phyloP scores from a whole-genome alignment of 1,140 invertebrate species.

The Euwallacea fornicatus region DNA sequence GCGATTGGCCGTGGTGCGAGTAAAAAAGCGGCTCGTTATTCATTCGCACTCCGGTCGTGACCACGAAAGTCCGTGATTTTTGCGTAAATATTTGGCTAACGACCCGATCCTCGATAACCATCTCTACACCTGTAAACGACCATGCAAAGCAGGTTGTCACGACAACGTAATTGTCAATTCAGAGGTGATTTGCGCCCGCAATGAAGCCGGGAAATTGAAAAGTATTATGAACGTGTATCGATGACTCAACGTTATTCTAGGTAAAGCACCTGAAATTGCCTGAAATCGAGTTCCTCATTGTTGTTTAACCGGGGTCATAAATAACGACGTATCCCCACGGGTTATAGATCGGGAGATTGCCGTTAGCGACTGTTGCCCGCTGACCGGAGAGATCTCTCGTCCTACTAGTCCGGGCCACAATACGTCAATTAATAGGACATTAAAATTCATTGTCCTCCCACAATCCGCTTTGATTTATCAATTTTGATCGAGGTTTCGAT shows the following conservation, averaged over 20 bases:
- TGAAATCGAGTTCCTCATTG: constrained; percentile 10
- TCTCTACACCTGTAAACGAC: constrained; percentile 37
- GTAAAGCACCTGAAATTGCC: constrained; percentile 16
- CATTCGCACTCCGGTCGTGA: constrained; percentile 26
- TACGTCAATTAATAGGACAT: constrained; percentile 25
- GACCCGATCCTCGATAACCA: constrained; percentile 16
- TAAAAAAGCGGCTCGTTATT: too few species aligned
- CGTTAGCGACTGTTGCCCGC: not conserved
- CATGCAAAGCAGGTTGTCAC: constrained; percentile 40
- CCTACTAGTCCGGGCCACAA: not conserved
- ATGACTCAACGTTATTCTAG: constrained; percentile 21
- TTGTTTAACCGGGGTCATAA: not conserved
- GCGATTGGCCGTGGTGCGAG: too few species aligned
- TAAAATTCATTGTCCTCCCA: constrained; percentile 28
- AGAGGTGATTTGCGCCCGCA: constrained; percentile 25
- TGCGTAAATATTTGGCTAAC: constrained; percentile 40
- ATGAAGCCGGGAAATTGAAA: not conserved
- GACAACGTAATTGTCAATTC: constrained; percentile 42
- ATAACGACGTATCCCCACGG: constrained; percentile 1
- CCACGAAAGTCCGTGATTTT: constrained; percentile 41
- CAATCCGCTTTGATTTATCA: constrained; percentile 27
- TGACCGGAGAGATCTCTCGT: not conserved
- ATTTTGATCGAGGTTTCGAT: constrained; percentile 26
- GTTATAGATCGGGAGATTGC: constrained; percentile 12
- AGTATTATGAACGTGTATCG: not conserved